Evolutionary conservation across 2,797 vertebrate genomes (phyloP).

Genomic region (Pseudomugil tenellus): DNA sequence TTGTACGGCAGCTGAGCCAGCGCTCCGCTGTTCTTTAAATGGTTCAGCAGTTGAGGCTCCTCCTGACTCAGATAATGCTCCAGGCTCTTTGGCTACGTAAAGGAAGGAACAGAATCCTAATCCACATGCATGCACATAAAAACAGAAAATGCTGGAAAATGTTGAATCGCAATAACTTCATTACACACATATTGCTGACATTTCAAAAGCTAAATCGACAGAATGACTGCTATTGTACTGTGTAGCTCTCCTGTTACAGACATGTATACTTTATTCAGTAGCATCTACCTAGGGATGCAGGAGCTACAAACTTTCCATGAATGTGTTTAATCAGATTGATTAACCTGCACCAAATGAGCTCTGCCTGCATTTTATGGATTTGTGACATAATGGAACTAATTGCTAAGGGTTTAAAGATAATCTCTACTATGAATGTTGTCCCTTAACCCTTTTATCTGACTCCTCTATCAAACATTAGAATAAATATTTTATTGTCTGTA

Average conservation of each 20-base stretch:
- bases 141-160: neutral
- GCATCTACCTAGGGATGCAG: neutral
- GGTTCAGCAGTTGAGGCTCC: conserved; percentile 88
- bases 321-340: neutral
- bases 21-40: conserved; percentile 86
- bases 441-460: no score
- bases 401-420: no score
- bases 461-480: no score
- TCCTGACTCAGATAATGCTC: conserved; percentile 95
- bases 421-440: no score
- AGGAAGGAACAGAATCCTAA: neutral
- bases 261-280: neutral
- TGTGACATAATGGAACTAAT: no score
- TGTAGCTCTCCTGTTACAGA: neutral
- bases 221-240: neutral
- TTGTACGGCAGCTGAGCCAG: conserved; percentile 87
- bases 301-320: neutral
- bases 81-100: conserved; percentile 90
- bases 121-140: neutral
- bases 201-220: conserved; percentile 6
- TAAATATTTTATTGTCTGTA: no score
- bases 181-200: no score
- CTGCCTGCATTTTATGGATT: no score
- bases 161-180: no score
- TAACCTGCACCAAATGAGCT: neutral